phyloP scores from a whole-genome alignment of 1,140 invertebrate species.

The Gyrodactylus salaris region DNA sequence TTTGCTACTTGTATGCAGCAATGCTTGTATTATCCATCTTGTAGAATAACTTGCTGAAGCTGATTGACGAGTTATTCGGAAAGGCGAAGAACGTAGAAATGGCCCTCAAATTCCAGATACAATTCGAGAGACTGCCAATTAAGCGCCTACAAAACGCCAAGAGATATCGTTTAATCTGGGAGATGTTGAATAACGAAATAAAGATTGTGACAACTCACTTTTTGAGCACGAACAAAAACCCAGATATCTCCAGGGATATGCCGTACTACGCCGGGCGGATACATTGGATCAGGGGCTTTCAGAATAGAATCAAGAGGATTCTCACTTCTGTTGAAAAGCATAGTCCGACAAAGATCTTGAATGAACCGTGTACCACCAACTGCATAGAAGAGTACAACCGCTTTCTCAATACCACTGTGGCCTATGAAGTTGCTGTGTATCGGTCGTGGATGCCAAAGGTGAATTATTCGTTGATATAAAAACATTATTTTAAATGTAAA shows the following conservation, averaged over 20 bases:
- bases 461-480: no score
- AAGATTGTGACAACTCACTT: not conserved
- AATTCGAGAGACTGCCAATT: not conserved
- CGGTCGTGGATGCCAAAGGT: not conserved
- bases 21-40: not conserved
- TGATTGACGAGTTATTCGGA: not conserved
- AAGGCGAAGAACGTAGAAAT: not conserved
- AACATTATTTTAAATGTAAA: no score
- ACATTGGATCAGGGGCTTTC: not conserved
- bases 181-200: not conserved
- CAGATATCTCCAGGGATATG: not conserved
- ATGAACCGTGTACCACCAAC: not conserved
- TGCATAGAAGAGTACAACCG: not conserved
- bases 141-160: not conserved
- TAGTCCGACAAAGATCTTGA: not conserved
- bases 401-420: not conserved
- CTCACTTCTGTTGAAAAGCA: not conserved
- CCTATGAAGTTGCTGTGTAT: not conserved
- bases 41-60: not conserved
- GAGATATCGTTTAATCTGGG: not conserved
- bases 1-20: no score
- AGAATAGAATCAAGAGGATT: not conserved
- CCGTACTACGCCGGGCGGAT: not conserved
- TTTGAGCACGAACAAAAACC: not conserved
- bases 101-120: not conserved